These are phyloP conservation scores for Crotalus helleri DNA, from an alignment of 2,113 vertebrate genomes.

Conservation along the genomic window DNA sequence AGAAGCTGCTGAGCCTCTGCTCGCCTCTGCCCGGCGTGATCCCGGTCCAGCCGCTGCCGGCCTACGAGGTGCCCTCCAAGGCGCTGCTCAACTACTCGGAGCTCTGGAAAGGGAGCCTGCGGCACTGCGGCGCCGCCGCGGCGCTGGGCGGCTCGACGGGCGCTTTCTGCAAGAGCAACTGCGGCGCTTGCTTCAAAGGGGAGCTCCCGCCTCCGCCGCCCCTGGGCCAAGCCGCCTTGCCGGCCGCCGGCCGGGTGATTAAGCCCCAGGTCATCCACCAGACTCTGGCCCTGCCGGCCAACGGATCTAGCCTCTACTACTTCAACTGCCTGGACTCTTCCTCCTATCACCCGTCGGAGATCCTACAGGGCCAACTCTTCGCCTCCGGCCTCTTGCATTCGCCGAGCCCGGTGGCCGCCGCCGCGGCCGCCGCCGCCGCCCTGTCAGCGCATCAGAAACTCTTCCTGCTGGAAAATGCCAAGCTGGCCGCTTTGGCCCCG, in stretches of 20 bases:
- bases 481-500: conserved; percentile 74
- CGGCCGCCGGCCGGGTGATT: conserved; percentile 76
- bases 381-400: conserved; percentile 78
- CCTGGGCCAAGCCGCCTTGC: conserved; percentile 65
- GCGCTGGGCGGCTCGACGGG: conserved; percentile 68
- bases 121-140: conserved; percentile 59
- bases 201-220: conserved; percentile 67
- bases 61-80: conserved; percentile 91
- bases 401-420: conserved; percentile 66
- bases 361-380: conserved; percentile 87
- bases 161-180: conserved; percentile 87
- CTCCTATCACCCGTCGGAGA: conserved; percentile 85
- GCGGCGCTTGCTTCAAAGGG: conserved; percentile 84
- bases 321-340: conserved; percentile 96
- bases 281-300: conserved; percentile 81
- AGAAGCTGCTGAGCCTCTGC: conserved; percentile 84
- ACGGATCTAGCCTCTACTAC: conserved; percentile 87
- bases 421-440: conserved; percentile 64
- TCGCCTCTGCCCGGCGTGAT: conserved; percentile 93
- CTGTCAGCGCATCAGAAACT: conserved; percentile 90
- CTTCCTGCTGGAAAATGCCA: conserved; percentile 88
- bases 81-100: conserved; percentile 94
- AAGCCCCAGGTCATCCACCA: conserved; percentile 96
- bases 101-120: conserved; percentile 85
- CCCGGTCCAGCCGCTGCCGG: conserved; percentile 83